Percentiles rank a stretch among this genome's conserved stretches.
These are phyloP conservation scores for Medauroidea extradentata DNA, from an alignment of 1,140 invertebrate genomes.

Conservation along the genomic window DNA sequence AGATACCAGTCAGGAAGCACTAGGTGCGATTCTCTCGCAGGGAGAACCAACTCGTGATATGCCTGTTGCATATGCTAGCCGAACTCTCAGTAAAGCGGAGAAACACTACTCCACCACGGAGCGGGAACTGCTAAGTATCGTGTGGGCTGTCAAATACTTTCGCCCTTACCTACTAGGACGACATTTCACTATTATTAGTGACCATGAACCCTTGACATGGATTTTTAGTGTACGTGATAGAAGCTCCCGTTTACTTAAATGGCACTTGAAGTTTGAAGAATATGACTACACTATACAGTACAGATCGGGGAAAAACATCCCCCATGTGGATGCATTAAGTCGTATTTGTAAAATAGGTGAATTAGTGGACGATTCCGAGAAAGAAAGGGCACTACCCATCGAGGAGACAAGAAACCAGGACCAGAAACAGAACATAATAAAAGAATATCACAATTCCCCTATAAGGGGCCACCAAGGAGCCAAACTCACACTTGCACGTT, in stretches of 20 bases:
- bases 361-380: too few relatives aligned
- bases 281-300: constrained; percentile 31
- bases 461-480: constrained; percentile 33
- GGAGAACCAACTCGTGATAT: constrained; percentile 20
- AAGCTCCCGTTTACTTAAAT: constrained; percentile 13
- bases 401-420: background rate
- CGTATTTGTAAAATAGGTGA: background rate
- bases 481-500: constrained; percentile 28
- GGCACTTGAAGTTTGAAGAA: too few relatives aligned
- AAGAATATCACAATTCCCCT: constrained; percentile 28
- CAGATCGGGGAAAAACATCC: constrained; percentile 39
- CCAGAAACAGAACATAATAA: constrained; percentile 21
- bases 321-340: constrained; percentile 37
- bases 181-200: too few relatives aligned
- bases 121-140: constrained; percentile 7
- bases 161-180: too few relatives aligned
- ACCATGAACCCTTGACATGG: too few relatives aligned
- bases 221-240: constrained; percentile 21
- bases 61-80: constrained; percentile 33
- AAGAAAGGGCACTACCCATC: too few relatives aligned
- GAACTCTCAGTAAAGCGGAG: constrained; percentile 29
- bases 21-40: constrained; percentile 21
- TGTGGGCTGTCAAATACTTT: too few relatives aligned
- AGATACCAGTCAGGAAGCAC: constrained; percentile 17
- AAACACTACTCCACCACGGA: constrained; percentile 33